phyloP scores from a whole-genome alignment of 2,113 vertebrate species.

The Cairina moschata region DNA sequence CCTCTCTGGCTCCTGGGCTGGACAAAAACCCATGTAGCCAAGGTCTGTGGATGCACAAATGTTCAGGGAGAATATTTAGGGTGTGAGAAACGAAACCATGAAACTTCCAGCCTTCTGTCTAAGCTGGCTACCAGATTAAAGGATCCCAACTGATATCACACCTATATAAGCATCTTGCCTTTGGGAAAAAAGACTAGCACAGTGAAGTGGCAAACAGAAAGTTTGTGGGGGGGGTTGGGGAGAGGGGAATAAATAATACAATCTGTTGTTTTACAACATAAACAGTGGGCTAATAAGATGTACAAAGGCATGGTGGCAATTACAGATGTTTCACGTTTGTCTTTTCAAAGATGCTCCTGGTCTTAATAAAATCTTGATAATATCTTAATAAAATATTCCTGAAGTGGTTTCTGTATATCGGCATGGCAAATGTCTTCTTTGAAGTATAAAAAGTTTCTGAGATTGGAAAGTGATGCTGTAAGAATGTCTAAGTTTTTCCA shows the following conservation, averaged over 20 bases:
- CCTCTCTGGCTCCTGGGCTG: accelerated
- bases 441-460: not conserved
- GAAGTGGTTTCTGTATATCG: not conserved
- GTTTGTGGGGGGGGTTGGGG: not conserved
- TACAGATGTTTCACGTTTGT: not conserved
- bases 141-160: not conserved
- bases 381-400: not conserved
- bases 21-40: not conserved
- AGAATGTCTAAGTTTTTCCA: not conserved
- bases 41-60: accelerated
- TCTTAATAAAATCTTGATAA: not conserved
- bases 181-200: not conserved
- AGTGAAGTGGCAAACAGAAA: not conserved
- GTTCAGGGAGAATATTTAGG: not conserved
- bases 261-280: not conserved
- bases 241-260: no score
- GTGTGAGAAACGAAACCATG: not conserved
- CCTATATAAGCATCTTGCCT: not conserved
- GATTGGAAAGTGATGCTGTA: not conserved
- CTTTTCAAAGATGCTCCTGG: not conserved
- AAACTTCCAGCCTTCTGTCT: not conserved
- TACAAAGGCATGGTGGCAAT: not conserved
- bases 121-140: not conserved
- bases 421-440: not conserved
- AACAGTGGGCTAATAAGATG: not conserved